Conservation (phyloP, 2,888 invertebrate species). For the Netelia virgata region DNA sequence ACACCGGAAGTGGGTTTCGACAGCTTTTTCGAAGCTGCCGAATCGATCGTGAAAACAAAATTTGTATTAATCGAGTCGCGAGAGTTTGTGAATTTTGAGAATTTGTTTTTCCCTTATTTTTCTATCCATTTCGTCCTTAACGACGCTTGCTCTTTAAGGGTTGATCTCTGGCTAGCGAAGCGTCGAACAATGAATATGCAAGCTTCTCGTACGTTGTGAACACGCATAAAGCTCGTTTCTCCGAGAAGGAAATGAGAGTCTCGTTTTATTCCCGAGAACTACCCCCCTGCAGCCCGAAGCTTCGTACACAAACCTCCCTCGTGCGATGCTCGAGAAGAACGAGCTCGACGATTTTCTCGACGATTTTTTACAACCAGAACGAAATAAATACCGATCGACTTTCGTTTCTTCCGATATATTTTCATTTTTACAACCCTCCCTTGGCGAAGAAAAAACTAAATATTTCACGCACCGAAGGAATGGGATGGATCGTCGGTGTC, state of each 20-base stretch:
- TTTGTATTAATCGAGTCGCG: conserved; percentile 29
- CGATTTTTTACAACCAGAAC: too few relatives aligned
- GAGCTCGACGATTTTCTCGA: background rate
- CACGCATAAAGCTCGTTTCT: conserved; percentile 16
- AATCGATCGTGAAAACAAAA: conserved; percentile 47
- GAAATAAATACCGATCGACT: too few relatives aligned
- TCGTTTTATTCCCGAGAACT: conserved; percentile 24
- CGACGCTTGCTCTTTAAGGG: conserved; percentile 32
- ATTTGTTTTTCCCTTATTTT: conserved; percentile 25
- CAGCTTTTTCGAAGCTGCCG: background rate
- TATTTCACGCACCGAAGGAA: background rate
- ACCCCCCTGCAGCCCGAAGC: background rate
- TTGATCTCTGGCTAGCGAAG: conserved; percentile 3
- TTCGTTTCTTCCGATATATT: conserved; percentile 32
- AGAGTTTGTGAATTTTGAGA: background rate
- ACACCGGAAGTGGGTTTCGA: background rate
- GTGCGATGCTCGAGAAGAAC: background rate
- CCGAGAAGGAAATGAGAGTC: conserved; percentile 59
- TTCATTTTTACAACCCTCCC: conserved; percentile 34
- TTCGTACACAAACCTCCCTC: background rate
- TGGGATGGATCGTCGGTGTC: too few relatives aligned
- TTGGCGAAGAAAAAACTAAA: conserved; percentile 28
- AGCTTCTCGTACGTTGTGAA: conserved; percentile 11
- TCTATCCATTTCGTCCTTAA: conserved; percentile 8
- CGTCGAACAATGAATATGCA: conserved; percentile 45